phyloP scores from a whole-genome alignment of 2,113 vertebrate species.

The Donacobius atricapilla region DNA sequence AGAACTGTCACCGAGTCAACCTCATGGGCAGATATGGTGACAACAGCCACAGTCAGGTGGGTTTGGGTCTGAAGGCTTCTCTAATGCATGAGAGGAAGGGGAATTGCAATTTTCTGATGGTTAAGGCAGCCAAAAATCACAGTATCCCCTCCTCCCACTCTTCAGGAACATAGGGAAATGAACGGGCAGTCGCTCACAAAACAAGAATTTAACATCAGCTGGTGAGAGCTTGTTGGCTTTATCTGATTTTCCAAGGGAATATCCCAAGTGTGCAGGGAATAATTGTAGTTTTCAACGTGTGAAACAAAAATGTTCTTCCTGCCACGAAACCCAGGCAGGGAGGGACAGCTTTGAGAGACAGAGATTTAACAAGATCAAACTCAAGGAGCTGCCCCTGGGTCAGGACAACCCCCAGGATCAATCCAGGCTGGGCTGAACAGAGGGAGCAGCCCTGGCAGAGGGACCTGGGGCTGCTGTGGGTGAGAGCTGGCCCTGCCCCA shows the following conservation, averaged over 20 bases:
- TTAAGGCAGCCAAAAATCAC: not conserved
- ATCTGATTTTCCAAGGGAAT: not conserved
- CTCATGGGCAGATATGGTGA: conserved; percentile 95
- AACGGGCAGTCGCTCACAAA: not conserved
- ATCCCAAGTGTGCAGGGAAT: not conserved
- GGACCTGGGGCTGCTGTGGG: not conserved
- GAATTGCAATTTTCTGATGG: not conserved
- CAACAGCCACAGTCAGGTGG: conserved; percentile 95
- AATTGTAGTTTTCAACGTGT: rapidly evolving
- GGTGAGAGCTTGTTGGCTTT: not conserved
- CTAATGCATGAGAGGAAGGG: not conserved
- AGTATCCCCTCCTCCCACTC: not conserved
- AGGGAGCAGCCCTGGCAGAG: not conserved
- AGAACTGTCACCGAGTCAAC: conserved; percentile 97
- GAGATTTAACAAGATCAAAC: not conserved
- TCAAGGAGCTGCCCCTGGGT: not conserved
- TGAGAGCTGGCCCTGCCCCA: not conserved
- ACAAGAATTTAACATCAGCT: not conserved
- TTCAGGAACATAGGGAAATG: not conserved
- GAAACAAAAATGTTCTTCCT: not conserved
- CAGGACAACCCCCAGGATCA: rapidly evolving
- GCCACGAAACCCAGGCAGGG: not conserved
- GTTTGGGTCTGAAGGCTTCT: not conserved
- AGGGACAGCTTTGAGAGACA: not conserved
- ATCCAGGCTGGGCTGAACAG: not conserved